A percentile compares a stretch with the other conserved stretches of the same genome.
Conservation (phyloP, 2,888 invertebrate species). For the Morinoia aosen region DNA sequence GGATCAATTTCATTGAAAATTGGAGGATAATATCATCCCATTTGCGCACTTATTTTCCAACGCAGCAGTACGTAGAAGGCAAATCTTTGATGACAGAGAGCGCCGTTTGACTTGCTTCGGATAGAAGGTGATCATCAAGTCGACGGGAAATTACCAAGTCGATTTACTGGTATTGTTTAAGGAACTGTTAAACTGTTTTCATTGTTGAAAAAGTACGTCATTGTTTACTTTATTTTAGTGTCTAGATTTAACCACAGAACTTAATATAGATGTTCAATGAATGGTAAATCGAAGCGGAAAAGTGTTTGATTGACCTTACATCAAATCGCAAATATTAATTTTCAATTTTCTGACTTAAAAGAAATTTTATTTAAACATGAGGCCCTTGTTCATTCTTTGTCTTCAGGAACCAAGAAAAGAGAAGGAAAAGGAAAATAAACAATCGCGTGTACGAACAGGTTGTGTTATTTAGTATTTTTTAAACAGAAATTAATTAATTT, state of each 20-base stretch:
- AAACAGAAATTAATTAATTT: too few relatives aligned
- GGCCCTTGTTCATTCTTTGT: neutral
- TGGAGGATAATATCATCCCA: neutral
- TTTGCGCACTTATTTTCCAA: neutral
- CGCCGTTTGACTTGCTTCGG: neutral
- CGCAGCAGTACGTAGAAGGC: neutral
- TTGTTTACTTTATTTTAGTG: slow-evolving; percentile 6
- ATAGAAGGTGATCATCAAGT: neutral
- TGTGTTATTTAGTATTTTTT: too few relatives aligned
- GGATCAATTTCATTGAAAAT: neutral
- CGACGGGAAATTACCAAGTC: neutral
- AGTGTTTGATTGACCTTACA: neutral
- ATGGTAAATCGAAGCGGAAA: neutral
- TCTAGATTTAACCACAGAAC: slow-evolving; percentile 22
- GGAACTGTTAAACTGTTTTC: neutral
- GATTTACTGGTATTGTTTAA: neutral
- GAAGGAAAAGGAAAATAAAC: neutral
- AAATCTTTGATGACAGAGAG: neutral
- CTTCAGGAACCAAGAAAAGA: neutral
- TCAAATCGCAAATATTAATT: neutral
- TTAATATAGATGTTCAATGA: slow-evolving; percentile 24
- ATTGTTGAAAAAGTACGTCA: slow-evolving; percentile 16
- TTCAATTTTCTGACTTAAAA: neutral
- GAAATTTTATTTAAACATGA: neutral
- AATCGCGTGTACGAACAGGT: neutral